phyloP scores from a whole-genome alignment of 2,888 invertebrate species.

The Drosophila incognita region DNA sequence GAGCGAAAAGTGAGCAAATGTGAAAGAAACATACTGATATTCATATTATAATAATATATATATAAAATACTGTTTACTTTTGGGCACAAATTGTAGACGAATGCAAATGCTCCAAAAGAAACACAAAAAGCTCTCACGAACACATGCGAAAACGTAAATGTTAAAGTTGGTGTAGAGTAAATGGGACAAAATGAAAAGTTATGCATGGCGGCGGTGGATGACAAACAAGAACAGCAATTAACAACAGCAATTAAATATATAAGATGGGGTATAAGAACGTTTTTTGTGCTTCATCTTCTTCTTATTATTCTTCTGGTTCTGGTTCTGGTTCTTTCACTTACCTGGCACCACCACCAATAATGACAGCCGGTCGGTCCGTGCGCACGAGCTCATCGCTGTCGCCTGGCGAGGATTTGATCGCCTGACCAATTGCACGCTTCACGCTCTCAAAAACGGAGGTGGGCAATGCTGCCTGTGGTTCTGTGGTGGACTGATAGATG shows the following conservation, averaged over 20 bases:
- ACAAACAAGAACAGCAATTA: conserved; percentile 36
- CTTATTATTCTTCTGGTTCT: not conserved
- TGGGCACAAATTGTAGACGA: conserved; percentile 24
- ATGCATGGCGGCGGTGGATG: conserved; percentile 20
- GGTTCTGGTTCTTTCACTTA: conserved; percentile 71
- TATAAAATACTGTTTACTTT: conserved; percentile 26
- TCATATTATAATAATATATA: conserved; percentile 9
- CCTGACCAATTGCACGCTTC: conserved; percentile 85
- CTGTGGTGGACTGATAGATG: conserved; percentile 85
- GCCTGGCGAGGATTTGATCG: conserved; percentile 83
- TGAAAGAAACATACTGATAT: conserved; percentile 12
- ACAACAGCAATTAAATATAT: conserved; percentile 33
- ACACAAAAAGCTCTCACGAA: conserved; percentile 58
- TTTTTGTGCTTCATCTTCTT: conserved; percentile 13
- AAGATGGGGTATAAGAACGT: conserved; percentile 12
- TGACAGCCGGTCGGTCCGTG: conserved; percentile 82
- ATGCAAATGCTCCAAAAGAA: conserved; percentile 49
- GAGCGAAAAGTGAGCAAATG: conserved; percentile 34
- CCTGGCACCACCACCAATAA: conserved; percentile 84
- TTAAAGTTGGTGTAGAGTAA: conserved; percentile 41
- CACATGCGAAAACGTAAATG: conserved; percentile 63
- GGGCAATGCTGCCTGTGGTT: conserved; percentile 81
- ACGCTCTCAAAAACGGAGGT: conserved; percentile 84
- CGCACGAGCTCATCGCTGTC: conserved; percentile 83
- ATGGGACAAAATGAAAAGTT: not conserved